These are phyloP conservation scores for Elegia similella DNA, from an alignment of 2,888 invertebrate species.

Conservation along the genomic window DNA sequence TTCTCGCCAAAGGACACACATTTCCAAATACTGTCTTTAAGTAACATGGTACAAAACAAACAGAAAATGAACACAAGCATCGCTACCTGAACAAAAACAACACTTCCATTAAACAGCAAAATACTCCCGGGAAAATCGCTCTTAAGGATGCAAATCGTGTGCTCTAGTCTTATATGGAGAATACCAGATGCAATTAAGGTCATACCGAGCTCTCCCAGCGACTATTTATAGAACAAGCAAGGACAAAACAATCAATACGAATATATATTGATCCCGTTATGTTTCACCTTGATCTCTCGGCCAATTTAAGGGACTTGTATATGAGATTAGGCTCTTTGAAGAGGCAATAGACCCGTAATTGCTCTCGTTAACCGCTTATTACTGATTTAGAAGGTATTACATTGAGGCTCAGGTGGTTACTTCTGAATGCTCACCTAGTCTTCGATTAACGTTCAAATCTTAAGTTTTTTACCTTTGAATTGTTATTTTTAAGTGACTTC, in stretches of 20 bases:
- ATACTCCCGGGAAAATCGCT: background rate
- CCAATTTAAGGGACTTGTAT: background rate
- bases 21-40: too few species aligned
- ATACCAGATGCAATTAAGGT: conserved; percentile 15
- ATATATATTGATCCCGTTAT: conserved; percentile 3
- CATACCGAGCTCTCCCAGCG: conserved; percentile 11
- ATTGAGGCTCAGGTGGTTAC: too few species aligned
- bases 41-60: too few species aligned
- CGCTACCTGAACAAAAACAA: background rate
- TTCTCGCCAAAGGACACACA: too few species aligned
- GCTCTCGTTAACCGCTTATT: background rate
- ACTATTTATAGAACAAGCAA: conserved; percentile 16
- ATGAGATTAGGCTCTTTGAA: background rate
- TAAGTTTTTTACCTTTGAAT: too few species aligned
- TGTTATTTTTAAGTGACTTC: too few species aligned
- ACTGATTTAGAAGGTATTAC: too few species aligned
- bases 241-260: conserved; percentile 17
- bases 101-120: background rate
- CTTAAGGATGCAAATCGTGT: background rate
- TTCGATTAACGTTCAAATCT: too few species aligned
- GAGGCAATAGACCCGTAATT: background rate
- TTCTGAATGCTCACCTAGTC: too few species aligned
- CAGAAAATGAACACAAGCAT: too few species aligned
- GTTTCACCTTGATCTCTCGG: conserved; percentile 3
- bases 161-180: background rate